Evolutionary conservation across 1,140 invertebrate species (phyloP), one percentile per base, ranked within the genome.

Genomic region (Apolygus lucorum): DNA sequence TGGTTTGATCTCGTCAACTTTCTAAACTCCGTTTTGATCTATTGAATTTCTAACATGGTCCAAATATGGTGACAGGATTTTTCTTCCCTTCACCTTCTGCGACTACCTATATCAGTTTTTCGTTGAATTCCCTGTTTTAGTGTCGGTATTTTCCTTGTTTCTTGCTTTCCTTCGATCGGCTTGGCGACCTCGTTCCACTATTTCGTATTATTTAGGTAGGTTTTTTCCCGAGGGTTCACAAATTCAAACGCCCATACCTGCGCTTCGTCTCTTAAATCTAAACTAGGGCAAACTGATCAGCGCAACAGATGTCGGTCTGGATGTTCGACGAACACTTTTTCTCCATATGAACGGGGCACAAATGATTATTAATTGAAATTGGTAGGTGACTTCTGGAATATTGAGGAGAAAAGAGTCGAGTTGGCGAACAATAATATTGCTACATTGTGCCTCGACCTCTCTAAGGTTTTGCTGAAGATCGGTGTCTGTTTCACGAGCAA

Each of bases 11-110:
- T n/a, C n/a, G 4, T 21, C 54, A 14, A 17, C 11, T 59, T 59
- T 59, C 54, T 59, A 59, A 4, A 17, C 22, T 22, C 54, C 11
- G 54, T 59, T 59, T 24, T 59, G 13, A 59, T 59, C 54, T 59
- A 24, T 59, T 27, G 27, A 49, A 28, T 29, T 68, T 25, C 25
- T 68, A 17, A 11, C n/a, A 49, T 68, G 67, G 26, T 54, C 67
- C 54, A 68, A 68, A 68, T 68, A 68, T 68, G 67, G 67, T 68
- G 42, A 25, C 34, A 42, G 52, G 66, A 52, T 49, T 49, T 68
- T 68, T 68, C n/a, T 68, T 42, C 66, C 66, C 66, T 68, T 68
- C 66, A 68, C 66, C 52, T n/a, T 68, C 52, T 52, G 66, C 52
- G 27, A 42, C 34, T 8, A 42, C 17, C 34, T 42, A 13, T 14